Conservation (phyloP, 2,888 invertebrate genomes). For the Agrypnus murinus region DNA sequence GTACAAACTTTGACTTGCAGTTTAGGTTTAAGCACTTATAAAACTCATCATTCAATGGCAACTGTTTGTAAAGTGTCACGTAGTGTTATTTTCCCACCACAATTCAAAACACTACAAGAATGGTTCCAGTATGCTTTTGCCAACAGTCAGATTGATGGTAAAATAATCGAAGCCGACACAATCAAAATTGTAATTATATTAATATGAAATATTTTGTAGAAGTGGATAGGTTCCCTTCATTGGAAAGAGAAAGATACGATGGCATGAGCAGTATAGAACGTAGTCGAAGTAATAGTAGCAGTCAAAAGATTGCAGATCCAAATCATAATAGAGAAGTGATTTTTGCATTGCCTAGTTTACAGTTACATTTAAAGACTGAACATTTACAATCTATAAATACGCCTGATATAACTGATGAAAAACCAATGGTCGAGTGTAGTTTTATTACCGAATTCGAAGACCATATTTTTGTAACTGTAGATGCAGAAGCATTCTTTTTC, state of each 20-base stretch:
- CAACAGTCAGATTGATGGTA: conserved; percentile 95
- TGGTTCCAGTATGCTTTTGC: conserved; percentile 99
- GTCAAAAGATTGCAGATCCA: conserved; percentile 81
- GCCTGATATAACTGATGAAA: conserved; percentile 82
- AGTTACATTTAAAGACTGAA: conserved; percentile 94
- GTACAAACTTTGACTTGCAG: conserved; percentile 94
- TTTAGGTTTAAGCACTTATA: conserved; percentile 82
- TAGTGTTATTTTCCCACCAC: conserved; percentile 94
- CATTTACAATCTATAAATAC: conserved; percentile 87
- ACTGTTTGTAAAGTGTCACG: conserved; percentile 94
- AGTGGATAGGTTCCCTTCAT: conserved; percentile 92
- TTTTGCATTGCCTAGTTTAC: conserved; percentile 94
- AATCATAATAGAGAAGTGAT: conserved; percentile 95
- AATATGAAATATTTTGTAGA: conserved; percentile 73
- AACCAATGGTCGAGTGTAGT: conserved; percentile 95
- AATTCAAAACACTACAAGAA: conserved; percentile 94
- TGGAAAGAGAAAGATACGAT: conserved; percentile 84
- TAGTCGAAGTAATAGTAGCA: conserved; percentile 71
- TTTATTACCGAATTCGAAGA: conserved; percentile 99
- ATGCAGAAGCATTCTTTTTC: conserved; percentile 98
- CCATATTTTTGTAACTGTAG: conserved; percentile 97
- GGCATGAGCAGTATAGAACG: conserved; percentile 76
- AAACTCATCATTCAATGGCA: conserved; percentile 91
- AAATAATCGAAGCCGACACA: background rate
- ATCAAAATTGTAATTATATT: background rate